Evolutionary conservation across 2,113 vertebrate genomes (phyloP).

Genomic region (Pteronura brasiliensis): DNA sequence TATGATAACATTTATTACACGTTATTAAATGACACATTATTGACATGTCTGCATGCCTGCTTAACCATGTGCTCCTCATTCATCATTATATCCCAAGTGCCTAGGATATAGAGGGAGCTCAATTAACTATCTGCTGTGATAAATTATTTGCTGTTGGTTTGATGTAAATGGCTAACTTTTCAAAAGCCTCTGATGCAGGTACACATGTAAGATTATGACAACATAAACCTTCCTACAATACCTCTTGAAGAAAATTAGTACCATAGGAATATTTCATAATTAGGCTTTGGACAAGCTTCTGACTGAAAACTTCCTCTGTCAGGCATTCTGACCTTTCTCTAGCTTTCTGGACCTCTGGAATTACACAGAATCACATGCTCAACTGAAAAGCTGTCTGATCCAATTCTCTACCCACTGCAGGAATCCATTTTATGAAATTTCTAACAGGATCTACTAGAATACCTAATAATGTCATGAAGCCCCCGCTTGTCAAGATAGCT

Average conservation of each 20-base stretch:
- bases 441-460: background rate
- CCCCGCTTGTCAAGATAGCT: background rate
- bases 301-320: background rate
- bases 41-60: background rate
- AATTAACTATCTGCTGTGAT: background rate
- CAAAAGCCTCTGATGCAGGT: background rate
- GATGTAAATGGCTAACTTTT: background rate
- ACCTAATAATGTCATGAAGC: background rate
- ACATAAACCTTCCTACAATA: background rate
- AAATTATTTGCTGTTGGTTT: background rate
- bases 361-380: background rate
- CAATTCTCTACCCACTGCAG: background rate
- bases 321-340: background rate
- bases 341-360: constrained; percentile 1
- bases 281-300: background rate
- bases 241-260: constrained; percentile 7
- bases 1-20: background rate
- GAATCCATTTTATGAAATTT: background rate
- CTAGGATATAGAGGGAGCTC: background rate
- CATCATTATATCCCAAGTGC: background rate
- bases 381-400: background rate
- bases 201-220: background rate
- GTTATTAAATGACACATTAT: background rate
- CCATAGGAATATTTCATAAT: background rate
- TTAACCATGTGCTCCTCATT: background rate